Evolutionary conservation across 2,113 vertebrate species (phyloP), one percentile per base, ranked within the genome.

Genomic region (Hucho hucho): DNA sequence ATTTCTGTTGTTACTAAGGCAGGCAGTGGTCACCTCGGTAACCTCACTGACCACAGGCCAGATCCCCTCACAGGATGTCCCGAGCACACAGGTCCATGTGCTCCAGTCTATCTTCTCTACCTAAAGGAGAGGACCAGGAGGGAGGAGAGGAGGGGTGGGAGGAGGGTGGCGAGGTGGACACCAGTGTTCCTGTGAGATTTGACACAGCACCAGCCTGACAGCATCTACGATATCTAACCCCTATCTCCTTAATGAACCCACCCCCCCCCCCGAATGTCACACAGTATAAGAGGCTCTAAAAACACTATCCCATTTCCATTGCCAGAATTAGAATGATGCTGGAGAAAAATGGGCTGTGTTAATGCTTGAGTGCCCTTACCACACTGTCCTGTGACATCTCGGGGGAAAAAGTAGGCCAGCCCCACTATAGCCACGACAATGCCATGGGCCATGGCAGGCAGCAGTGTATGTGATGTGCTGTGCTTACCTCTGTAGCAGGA

Each of bases 51-150:
- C 95, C 87, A 98, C 92, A 64, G 98, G 96, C 96, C 97, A 97
- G 85, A 97, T 94, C 49, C 97, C 98, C 83, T 99, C 98, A 80
- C 96, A 96, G 75, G 95, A 97, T 49, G 94, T 83, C 67, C 98
- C 98, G 81, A 98, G 88, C 74, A 98, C 97, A 89, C 97, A 95
- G 2, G 97, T 98, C 97, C 98, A 99, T 4, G 96, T 96, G 71
- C 93, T 92, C 97, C 97, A 99, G 83, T 94, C 94, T 70, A 99
- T 95, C 92, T 97, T 99, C 87, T 98, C 97, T 87, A 95, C 96
- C 97, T 99, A 16, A 69, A 1, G 18, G 18, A 77, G 16, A 56
- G 18, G 46, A 18, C 1, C 25, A 14, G 67, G 3, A 29, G 63
- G 66, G 63, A 70, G 9, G 29, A 29, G 65, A 46, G 47, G 47